Evolutionary conservation across 37 sponge, comb jelly and placozoan species (phyloP).

Genomic region (Dysidea cf. avara): DNA sequence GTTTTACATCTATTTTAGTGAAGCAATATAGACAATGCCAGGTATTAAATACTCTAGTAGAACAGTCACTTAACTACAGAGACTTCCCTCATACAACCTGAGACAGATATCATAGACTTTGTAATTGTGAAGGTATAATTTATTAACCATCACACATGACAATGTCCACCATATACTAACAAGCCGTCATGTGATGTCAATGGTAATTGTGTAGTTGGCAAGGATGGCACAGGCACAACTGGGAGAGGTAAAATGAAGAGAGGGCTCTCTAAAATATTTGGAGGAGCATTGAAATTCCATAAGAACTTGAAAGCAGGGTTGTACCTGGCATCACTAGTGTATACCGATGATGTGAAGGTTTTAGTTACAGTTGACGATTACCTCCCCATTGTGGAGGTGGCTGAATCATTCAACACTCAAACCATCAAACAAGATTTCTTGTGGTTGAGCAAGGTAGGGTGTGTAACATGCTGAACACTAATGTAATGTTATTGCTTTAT

Average conservation of each 20-base stretch:
- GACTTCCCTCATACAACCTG: too few species aligned
- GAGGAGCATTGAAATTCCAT: slow-evolving; percentile 47
- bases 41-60: too few species aligned
- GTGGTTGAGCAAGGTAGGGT: slow-evolving; percentile 69
- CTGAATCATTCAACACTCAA: slow-evolving; percentile 44
- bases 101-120: too few species aligned
- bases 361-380: slow-evolving; percentile 73
- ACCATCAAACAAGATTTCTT: slow-evolving; percentile 64
- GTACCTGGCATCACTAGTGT: slow-evolving; percentile 54
- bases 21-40: too few species aligned
- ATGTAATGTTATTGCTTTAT: neutral
- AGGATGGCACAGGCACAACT: neutral
- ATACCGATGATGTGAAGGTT: slow-evolving; percentile 55
- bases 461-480: neutral
- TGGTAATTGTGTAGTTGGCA: too few species aligned
- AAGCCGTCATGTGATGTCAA: too few species aligned
- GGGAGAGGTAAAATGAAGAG: slow-evolving; percentile 36
- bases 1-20: too few species aligned
- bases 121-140: too few species aligned
- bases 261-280: slow-evolving; percentile 53
- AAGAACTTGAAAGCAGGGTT: slow-evolving; percentile 66
- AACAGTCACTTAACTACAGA: too few species aligned
- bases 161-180: too few species aligned
- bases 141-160: too few species aligned
- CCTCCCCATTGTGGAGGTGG: slow-evolving; percentile 73